A percentile compares a stretch with the other conserved stretches of the same genome.
Evolutionary conservation across 2,797 vertebrate genomes (phyloP).

Genomic region (Serranus cabrilla): DNA sequence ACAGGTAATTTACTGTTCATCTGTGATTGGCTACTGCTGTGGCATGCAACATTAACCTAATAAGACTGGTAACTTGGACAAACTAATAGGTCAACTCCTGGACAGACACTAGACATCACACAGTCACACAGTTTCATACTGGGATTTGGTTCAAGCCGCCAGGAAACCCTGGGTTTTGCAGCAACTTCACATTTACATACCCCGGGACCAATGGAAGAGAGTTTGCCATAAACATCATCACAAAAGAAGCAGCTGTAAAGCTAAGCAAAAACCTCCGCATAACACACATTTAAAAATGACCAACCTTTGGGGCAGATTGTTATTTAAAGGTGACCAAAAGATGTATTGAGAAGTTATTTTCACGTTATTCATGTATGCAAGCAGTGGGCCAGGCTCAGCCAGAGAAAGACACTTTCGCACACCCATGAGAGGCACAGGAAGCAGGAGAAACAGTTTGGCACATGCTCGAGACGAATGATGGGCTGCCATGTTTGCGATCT

Average conservation of each 20-base stretch:
- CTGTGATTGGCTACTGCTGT: not conserved
- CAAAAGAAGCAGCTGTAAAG: slow-evolving; percentile 11
- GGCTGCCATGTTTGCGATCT: slow-evolving; percentile 13
- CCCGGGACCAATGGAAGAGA: slow-evolving; percentile 10
- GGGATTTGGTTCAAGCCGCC: slow-evolving; percentile 69
- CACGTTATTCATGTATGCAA: slow-evolving; percentile 43
- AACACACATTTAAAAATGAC: not conserved
- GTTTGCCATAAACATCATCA: slow-evolving; percentile 3
- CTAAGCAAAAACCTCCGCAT: slow-evolving; percentile 1
- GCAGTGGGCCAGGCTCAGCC: slow-evolving; percentile 73
- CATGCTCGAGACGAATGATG: slow-evolving; percentile 34
- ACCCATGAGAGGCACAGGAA: slow-evolving; percentile 46
- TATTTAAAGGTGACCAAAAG: not conserved
- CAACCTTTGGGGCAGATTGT: not conserved
- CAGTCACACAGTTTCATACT: slow-evolving; percentile 7
- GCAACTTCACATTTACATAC: not conserved
- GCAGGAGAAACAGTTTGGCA: slow-evolving; percentile 33
- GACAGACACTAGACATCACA: slow-evolving; percentile 34
- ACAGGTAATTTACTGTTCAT: not conserved
- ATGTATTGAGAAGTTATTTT: slow-evolving; percentile 4
- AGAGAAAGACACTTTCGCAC: slow-evolving; percentile 58
- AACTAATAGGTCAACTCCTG: slow-evolving; percentile 14
- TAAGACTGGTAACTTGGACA: not conserved
- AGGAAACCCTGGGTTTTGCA: slow-evolving; percentile 36
- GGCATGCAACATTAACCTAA: not conserved